Evolutionary conservation across 2,113 vertebrate species (phyloP).

Genomic region (Talpa occidentalis): DNA sequence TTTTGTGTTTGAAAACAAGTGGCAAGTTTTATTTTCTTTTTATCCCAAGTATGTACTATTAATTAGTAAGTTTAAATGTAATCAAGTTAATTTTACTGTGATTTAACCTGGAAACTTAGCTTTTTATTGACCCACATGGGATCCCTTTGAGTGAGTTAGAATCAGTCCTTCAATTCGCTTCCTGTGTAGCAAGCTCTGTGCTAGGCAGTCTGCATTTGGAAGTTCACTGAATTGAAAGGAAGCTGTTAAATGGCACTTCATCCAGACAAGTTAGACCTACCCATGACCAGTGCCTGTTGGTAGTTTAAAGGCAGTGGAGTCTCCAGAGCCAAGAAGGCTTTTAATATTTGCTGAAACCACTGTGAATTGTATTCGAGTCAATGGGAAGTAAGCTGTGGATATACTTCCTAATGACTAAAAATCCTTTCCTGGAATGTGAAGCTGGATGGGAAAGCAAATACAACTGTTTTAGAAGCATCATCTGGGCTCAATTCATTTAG

Average conservation of each 20-base stretch:
- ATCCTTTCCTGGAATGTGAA: conserved; percentile 56
- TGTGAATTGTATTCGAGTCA: not conserved
- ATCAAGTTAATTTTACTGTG: not conserved
- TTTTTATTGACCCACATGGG: not conserved
- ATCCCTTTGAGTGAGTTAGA: not conserved
- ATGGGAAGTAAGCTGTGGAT: not conserved
- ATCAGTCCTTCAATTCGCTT: not conserved
- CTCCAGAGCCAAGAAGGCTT: not conserved
- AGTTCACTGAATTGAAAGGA: not conserved
- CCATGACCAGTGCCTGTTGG: not conserved
- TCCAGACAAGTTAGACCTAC: not conserved
- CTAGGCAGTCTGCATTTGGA: not conserved
- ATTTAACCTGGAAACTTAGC: conserved; percentile 3
- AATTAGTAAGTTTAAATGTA: not conserved
- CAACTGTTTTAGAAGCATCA: conserved; percentile 60
- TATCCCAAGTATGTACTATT: not conserved
- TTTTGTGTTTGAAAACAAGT: conserved; percentile 12
- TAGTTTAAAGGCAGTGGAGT: not conserved
- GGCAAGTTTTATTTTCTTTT: conserved; percentile 37
- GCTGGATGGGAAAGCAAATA: conserved; percentile 58
- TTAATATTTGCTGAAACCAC: conserved; percentile 34
- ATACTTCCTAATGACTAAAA: conserved; percentile 43
- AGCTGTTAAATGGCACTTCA: not conserved
- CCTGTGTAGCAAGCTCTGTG: not conserved
- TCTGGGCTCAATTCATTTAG: conserved; percentile 60